Evolutionary conservation across 2,113 vertebrate species (phyloP).

Genomic region (Vidua chalybeata): DNA sequence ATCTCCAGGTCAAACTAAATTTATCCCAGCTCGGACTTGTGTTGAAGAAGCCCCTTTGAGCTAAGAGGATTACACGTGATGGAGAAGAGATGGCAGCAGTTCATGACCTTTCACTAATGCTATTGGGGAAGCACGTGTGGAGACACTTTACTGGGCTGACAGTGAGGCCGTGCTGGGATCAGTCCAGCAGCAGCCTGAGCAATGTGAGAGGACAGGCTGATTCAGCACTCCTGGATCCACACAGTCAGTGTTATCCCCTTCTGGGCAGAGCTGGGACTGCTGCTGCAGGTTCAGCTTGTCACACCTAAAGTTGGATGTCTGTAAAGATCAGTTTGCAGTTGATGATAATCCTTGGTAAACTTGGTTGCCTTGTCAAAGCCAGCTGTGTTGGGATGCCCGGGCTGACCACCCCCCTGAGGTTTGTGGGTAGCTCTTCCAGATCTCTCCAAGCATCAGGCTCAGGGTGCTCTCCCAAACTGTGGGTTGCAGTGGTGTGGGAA

Average conservation of each 20-base stretch:
- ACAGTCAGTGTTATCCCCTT: neutral
- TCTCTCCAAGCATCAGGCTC: neutral
- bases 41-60: conserved; percentile 20
- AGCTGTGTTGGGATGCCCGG: neutral
- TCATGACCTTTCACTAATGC: conserved; percentile 19
- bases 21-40: conserved; percentile 6
- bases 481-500: neutral
- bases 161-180: neutral
- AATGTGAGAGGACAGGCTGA: neutral
- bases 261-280: neutral
- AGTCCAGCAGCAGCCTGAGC: neutral
- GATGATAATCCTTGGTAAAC: neutral
- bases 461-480: neutral
- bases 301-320: neutral
- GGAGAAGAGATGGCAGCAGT: neutral
- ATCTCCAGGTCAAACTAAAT: conserved; percentile 39
- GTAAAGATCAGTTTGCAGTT: neutral
- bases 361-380: neutral
- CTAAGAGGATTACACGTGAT: conserved; percentile 38
- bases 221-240: neutral
- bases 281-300: neutral
- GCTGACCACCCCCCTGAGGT: accelerated
- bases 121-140: conserved; percentile 7
- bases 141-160: neutral
- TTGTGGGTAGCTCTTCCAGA: neutral